Evolutionary conservation across 1,140 invertebrate genomes (phyloP).

Genomic region (Leptoteleia sp.): DNA sequence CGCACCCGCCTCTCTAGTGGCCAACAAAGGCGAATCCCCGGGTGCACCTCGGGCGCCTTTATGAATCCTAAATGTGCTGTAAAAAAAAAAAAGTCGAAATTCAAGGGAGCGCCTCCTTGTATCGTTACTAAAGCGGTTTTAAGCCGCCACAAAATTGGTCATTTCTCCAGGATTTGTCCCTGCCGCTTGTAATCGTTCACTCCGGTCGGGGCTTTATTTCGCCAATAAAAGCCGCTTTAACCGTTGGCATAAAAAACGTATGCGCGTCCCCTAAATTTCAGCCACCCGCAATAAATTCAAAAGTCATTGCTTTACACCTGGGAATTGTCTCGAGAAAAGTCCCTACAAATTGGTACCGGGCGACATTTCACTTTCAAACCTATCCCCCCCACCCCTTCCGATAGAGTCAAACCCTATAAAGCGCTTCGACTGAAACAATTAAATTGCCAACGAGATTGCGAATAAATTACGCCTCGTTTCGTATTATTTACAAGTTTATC

Average conservation of each 20-base stretch:
- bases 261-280: constrained; percentile 4
- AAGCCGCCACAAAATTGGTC: constrained; percentile 25
- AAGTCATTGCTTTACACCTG: constrained; percentile 8
- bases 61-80: constrained; percentile 15
- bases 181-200: constrained; percentile 7
- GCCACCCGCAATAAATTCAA: constrained; percentile 4
- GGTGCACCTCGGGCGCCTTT: neutral
- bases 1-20: too few relatives aligned
- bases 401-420: too few relatives aligned
- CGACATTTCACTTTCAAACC: too few relatives aligned
- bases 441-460: too few relatives aligned
- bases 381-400: neutral
- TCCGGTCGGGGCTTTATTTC: constrained; percentile 13
- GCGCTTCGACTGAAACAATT: too few relatives aligned
- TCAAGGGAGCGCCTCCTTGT: neutral
- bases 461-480: too few relatives aligned
- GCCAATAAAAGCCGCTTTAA: constrained; percentile 26
- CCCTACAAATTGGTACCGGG: constrained; percentile 4
- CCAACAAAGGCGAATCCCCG: constrained; percentile 12
- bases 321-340: neutral
- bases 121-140: constrained; percentile 18
- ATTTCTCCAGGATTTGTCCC: constrained; percentile 25
- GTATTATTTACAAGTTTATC: too few relatives aligned
- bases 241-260: constrained; percentile 17
- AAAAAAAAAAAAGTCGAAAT: constrained; percentile 11